Evolutionary conservation across 2,888 invertebrate species (phyloP).

Genomic region (Erpobdella octoculata): DNA sequence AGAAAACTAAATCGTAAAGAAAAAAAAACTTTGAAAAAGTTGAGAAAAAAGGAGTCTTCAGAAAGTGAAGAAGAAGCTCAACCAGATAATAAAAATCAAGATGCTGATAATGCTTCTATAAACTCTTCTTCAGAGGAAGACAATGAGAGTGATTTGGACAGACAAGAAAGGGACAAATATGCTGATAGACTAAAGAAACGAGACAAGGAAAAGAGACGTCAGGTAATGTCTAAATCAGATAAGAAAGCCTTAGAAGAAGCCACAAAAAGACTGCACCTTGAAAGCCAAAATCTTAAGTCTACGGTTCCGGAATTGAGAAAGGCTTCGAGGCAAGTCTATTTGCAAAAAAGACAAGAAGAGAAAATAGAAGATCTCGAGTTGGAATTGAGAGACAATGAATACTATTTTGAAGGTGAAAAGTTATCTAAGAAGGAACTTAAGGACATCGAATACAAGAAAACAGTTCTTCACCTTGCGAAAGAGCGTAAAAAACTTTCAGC

Average conservation of each 20-base stretch:
- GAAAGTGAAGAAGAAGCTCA: slow-evolving; percentile 30
- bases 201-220: slow-evolving; percentile 79
- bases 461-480: slow-evolving; percentile 77
- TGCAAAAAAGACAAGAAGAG: slow-evolving; percentile 90
- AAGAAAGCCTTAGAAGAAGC: slow-evolving; percentile 63
- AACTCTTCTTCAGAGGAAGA: slow-evolving; percentile 13
- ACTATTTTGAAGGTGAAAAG: slow-evolving; percentile 76
- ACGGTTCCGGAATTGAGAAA: slow-evolving; percentile 78
- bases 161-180: slow-evolving; percentile 88
- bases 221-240: slow-evolving; percentile 57
- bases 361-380: slow-evolving; percentile 89
- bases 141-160: slow-evolving; percentile 35
- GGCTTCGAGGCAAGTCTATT: slow-evolving; percentile 83
- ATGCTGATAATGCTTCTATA: background rate
- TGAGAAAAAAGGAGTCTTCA: slow-evolving; percentile 5
- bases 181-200: slow-evolving; percentile 75
- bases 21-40: background rate
- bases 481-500: slow-evolving; percentile 91
- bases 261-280: slow-evolving; percentile 77
- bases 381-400: slow-evolving; percentile 90
- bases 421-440: slow-evolving; percentile 76
- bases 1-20: slow-evolving; percentile 21
- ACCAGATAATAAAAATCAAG: background rate
- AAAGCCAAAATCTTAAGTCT: slow-evolving; percentile 75
- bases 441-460: slow-evolving; percentile 81